Conservation (phyloP, 2,888 invertebrate species). For the Phlogophora meticulosa region DNA sequence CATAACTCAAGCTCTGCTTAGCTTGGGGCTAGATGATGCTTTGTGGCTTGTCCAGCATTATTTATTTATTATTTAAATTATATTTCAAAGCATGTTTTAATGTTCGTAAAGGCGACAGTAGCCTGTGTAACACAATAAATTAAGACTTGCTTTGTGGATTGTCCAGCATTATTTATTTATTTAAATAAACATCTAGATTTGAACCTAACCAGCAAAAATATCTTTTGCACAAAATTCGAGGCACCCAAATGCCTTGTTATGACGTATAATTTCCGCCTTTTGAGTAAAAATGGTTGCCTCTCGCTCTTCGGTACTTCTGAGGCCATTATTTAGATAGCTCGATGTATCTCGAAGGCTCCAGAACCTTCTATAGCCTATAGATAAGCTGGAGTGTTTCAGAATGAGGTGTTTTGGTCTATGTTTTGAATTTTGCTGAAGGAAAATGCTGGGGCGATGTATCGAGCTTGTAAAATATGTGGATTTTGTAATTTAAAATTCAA, state of each 20-base stretch:
- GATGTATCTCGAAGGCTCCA: conserved; percentile 47
- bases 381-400: conserved; percentile 54
- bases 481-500: neutral
- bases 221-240: conserved; percentile 36
- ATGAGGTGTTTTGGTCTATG: conserved; percentile 28
- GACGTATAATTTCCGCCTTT: conserved; percentile 61
- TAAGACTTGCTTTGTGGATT: no score
- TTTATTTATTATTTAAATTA: no score
- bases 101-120: no score
- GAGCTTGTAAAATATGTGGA: conserved; percentile 20
- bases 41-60: no score
- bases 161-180: no score
- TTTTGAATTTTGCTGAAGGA: conserved; percentile 31
- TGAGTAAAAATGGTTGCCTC: conserved; percentile 56
- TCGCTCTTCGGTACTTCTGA: conserved; percentile 26
- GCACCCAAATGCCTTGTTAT: conserved; percentile 33
- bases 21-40: no score
- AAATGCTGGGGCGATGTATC: conserved; percentile 4
- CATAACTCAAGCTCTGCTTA: no score
- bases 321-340: conserved; percentile 56
- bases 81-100: no score
- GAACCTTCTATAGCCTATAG: conserved; percentile 43
- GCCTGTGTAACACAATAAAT: no score
- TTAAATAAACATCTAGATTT: conserved; percentile 16
- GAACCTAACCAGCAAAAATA: conserved; percentile 24